phyloP scores from a whole-genome alignment of 1,140 invertebrate species.

The Halictus rubicundus region DNA sequence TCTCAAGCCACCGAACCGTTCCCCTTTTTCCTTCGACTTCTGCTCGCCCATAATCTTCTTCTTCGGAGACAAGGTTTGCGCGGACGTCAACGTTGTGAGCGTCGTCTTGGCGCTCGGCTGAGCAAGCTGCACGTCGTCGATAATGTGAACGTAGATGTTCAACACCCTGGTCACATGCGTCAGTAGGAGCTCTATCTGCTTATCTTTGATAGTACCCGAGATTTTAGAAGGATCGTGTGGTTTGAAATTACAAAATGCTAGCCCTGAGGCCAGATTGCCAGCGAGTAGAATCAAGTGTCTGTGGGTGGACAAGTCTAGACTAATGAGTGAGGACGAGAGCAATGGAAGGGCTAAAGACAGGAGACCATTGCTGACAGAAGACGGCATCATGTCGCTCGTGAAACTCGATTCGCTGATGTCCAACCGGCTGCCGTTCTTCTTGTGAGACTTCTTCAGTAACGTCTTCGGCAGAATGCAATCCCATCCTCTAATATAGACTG shows the following conservation, averaged over 20 bases:
- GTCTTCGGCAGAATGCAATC: constrained; percentile 72
- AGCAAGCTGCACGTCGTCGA: constrained; percentile 84
- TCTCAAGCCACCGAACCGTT: constrained; percentile 61
- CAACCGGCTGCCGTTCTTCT: constrained; percentile 58
- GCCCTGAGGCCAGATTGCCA: constrained; percentile 85
- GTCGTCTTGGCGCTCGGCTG: constrained; percentile 77
- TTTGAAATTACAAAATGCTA: constrained; percentile 72
- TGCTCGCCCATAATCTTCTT: constrained; percentile 75
- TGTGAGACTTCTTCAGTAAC: constrained; percentile 58
- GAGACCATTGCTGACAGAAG: constrained; percentile 72
- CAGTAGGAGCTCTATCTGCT: constrained; percentile 84
- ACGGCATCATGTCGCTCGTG: constrained; percentile 61
- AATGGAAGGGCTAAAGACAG: constrained; percentile 80
- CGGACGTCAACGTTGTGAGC: constrained; percentile 80
- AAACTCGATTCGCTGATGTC: constrained; percentile 63
- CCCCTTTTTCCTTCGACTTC: constrained; percentile 68
- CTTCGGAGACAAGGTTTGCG: constrained; percentile 82
- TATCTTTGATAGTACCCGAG: constrained; percentile 83
- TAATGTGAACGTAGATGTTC: constrained; percentile 88
- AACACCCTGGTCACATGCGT: constrained; percentile 86
- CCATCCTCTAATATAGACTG: constrained; percentile 81
- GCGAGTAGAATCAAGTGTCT: constrained; percentile 83
- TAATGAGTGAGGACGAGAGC: constrained; percentile 82
- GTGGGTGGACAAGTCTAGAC: constrained; percentile 85
- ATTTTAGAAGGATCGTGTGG: constrained; percentile 57